Evolutionary conservation across 2,888 invertebrate species (phyloP).

Genomic region (Napeogenes inachia): DNA sequence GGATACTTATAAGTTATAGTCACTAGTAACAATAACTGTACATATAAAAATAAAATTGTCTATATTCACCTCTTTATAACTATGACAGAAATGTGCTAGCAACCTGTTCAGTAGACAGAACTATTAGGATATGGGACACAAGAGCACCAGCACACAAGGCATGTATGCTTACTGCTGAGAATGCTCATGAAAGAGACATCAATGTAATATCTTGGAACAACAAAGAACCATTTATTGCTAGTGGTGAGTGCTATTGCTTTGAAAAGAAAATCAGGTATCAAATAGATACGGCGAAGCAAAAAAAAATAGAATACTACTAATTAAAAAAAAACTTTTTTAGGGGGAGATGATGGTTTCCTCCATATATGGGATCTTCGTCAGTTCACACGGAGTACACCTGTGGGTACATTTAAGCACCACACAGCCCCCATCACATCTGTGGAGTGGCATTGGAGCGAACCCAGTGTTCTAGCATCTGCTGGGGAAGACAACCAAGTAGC

Average conservation of each 20-base stretch:
- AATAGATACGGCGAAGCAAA: too few species aligned
- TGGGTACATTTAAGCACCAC: conserved; percentile 97
- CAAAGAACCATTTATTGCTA: conserved; percentile 92
- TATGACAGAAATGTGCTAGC: conserved; percentile 85
- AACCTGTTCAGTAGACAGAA: conserved; percentile 92
- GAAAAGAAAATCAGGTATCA: too few species aligned
- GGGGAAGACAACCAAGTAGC: conserved; percentile 97
- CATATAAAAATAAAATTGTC: too few species aligned
- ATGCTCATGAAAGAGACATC: conserved; percentile 94
- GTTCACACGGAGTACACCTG: conserved; percentile 86
- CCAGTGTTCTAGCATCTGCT: conserved; percentile 94
- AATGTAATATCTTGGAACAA: conserved; percentile 99
- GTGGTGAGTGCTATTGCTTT: conserved; percentile 68
- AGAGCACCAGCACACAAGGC: conserved; percentile 91
- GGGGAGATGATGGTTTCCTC: conserved; percentile 96
- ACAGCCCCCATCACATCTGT: conserved; percentile 94
- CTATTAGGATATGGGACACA: conserved; percentile 97
- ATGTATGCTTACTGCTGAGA: conserved; percentile 91
- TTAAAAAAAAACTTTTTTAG: conserved; percentile 51
- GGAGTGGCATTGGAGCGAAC: conserved; percentile 97
- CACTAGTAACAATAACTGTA: too few species aligned
- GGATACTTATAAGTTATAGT: too few species aligned
- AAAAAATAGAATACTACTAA: background rate
- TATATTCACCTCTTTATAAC: background rate
- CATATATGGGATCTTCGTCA: conserved; percentile 97